Evolutionary conservation across 2,113 vertebrate genomes (phyloP), one percentile per base, ranked within the genome.

Genomic region (Phainopepla nitens): DNA sequence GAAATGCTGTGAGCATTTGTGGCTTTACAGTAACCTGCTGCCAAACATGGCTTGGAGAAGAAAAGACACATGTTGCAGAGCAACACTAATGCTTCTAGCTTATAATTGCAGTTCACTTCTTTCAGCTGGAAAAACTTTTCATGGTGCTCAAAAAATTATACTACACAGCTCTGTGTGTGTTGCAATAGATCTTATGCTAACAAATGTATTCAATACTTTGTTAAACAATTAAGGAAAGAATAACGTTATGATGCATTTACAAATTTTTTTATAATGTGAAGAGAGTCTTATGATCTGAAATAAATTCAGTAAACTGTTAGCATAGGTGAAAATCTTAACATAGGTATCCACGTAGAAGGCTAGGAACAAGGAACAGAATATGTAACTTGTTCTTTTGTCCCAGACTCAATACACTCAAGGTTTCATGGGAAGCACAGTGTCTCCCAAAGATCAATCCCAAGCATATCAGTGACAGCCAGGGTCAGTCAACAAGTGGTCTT

Each of bases 121-220:
- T 93, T 41, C 51, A 82, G n/a, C 50, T 73, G 41, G 20, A 80
- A 82, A 54, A 80, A 21, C 10, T 68, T 84, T 78, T 51, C 29
- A 10, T 13, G 14, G 31, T 33, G 47, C 25, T 79, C 35, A 54
- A 70, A 95, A 72, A 70, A 77, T 35, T 49, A 23, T 64, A 45
- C 49, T 45, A 14, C 0, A 0, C 5, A 19, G 51, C 24, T 49
- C 5, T 44, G 65, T 22, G 49, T 6, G 8, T 29, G 47, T 60
- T 73, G 39, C 23, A 89, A 41, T 49, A 54, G 22, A 77, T 47
- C 9, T 60, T 35, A 53, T 0, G 3, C 31, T 51, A 53, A 71
- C 49, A 84, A 65, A 64, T 53, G 11, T 13, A 51, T 62, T 65
- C 7, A 54, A 18, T 73, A n/a, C 31, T 75, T 70, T 5, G 57